Evolutionary conservation across 2,888 invertebrate genomes (phyloP).

Genomic region (Ophraella communa): DNA sequence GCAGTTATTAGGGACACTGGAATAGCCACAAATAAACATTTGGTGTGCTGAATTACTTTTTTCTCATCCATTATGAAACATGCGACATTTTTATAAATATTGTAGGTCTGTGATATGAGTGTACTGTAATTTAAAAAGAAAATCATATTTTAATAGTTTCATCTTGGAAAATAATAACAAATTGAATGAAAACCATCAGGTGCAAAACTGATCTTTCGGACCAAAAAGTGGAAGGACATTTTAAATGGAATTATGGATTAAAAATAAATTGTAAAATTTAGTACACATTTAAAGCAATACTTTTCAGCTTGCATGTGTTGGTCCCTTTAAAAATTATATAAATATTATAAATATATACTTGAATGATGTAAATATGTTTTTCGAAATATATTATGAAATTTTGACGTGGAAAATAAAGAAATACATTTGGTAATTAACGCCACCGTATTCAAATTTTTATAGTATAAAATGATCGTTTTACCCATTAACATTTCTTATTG

Average conservation of each 20-base stretch:
- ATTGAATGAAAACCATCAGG: slow-evolving; percentile 52
- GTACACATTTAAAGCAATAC: slow-evolving; percentile 60
- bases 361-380: slow-evolving; percentile 20
- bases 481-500: background rate
- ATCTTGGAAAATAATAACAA: slow-evolving; percentile 42
- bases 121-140: slow-evolving; percentile 55
- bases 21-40: too few relatives aligned
- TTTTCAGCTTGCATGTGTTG: slow-evolving; percentile 58
- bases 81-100: slow-evolving; percentile 50
- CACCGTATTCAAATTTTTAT: slow-evolving; percentile 8
- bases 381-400: slow-evolving; percentile 3
- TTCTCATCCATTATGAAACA: slow-evolving; percentile 4
- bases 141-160: slow-evolving; percentile 52
- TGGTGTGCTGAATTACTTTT: background rate
- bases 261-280: slow-evolving; percentile 48
- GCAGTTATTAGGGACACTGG: too few relatives aligned
- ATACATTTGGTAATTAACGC: too few relatives aligned
- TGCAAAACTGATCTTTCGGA: slow-evolving; percentile 54
- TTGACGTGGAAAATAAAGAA: background rate
- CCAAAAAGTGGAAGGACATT: slow-evolving; percentile 58
- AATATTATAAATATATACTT: slow-evolving; percentile 42
- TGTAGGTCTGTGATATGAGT: slow-evolving; percentile 63
- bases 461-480: slow-evolving; percentile 1
- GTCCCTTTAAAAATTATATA: slow-evolving; percentile 53
- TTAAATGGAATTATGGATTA: slow-evolving; percentile 31